phyloP scores from a whole-genome alignment of 2,888 invertebrate species.

The Alloscopus bannaensis region DNA sequence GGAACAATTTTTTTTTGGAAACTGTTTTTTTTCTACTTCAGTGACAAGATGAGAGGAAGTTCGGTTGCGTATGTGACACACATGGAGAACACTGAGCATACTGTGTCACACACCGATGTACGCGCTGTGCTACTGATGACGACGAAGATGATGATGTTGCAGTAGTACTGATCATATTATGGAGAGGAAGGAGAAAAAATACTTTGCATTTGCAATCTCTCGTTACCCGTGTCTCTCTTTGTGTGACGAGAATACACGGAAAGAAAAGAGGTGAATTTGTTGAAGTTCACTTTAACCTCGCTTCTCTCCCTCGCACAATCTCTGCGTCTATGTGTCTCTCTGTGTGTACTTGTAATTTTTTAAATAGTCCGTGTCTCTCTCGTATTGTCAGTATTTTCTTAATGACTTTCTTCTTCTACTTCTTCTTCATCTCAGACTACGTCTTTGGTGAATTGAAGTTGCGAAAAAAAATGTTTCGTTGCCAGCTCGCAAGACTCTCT shows the following conservation, averaged over 20 bases:
- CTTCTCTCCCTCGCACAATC: background rate
- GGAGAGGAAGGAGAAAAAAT: too few relatives aligned
- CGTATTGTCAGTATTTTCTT: slow-evolving; percentile 19
- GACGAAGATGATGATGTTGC: too few relatives aligned
- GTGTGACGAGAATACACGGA: background rate
- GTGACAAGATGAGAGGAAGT: slow-evolving; percentile 11
- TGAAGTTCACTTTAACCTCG: slow-evolving; percentile 25
- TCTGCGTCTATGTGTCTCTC: background rate
- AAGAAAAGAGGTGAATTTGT: background rate
- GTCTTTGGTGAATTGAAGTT: slow-evolving; percentile 2
- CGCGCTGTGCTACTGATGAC: too few relatives aligned
- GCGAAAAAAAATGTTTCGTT: slow-evolving; percentile 5
- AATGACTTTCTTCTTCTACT: slow-evolving; percentile 7
- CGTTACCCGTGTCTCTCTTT: background rate
- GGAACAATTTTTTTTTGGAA: background rate
- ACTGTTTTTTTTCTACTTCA: background rate
- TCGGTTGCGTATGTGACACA: too few relatives aligned
- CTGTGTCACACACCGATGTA: too few relatives aligned
- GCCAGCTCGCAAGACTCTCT: background rate
- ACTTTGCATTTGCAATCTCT: slow-evolving; percentile 1
- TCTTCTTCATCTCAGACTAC: background rate
- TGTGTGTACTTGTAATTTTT: background rate
- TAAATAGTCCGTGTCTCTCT: background rate
- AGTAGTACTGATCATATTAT: too few relatives aligned
- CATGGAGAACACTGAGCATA: background rate